phyloP scores from a whole-genome alignment of 2,888 invertebrate genomes.

The Tetanocera ferruginea region DNA sequence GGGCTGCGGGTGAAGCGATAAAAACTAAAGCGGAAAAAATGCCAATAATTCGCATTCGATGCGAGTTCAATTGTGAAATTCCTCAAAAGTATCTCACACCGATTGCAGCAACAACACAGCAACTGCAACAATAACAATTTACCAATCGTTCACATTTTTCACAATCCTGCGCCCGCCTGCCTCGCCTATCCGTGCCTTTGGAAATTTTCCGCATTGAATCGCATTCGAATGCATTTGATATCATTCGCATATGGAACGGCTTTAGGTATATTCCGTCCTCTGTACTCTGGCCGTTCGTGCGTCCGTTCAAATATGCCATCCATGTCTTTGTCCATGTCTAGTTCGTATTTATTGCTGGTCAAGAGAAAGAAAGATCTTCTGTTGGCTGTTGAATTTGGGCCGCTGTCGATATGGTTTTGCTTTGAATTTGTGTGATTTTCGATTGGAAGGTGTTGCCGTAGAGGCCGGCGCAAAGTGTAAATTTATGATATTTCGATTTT shows the following conservation, averaged over 20 bases:
- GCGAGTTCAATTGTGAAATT: conserved; percentile 27
- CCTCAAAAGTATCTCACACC: conserved; percentile 28
- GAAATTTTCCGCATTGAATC: conserved; percentile 12
- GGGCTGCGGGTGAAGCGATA: conserved; percentile 20
- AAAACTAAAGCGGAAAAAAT: conserved; percentile 23
- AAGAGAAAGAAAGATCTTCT: not conserved
- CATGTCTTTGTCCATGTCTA: conserved; percentile 12
- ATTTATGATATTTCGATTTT: conserved; percentile 70
- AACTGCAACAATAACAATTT: conserved; percentile 42
- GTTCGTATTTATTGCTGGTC: conserved; percentile 19
- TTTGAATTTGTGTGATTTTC: conserved; percentile 52
- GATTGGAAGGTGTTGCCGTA: conserved; percentile 61
- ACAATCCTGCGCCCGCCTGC: not conserved
- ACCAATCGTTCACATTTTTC: conserved; percentile 62
- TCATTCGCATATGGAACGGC: conserved; percentile 33
- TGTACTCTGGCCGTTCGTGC: conserved; percentile 27
- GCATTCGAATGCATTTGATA: conserved; percentile 38
- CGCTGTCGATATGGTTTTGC: conserved; percentile 50
- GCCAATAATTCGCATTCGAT: conserved; percentile 30
- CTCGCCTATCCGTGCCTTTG: conserved; percentile 48
- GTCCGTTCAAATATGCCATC: conserved; percentile 1
- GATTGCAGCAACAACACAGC: conserved; percentile 14
- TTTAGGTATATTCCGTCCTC: not conserved
- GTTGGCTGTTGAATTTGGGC: not conserved
- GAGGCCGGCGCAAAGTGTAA: conserved; percentile 70